Evolutionary conservation across 2,888 invertebrate genomes (phyloP).

Genomic region (Stegophylla sp.): DNA sequence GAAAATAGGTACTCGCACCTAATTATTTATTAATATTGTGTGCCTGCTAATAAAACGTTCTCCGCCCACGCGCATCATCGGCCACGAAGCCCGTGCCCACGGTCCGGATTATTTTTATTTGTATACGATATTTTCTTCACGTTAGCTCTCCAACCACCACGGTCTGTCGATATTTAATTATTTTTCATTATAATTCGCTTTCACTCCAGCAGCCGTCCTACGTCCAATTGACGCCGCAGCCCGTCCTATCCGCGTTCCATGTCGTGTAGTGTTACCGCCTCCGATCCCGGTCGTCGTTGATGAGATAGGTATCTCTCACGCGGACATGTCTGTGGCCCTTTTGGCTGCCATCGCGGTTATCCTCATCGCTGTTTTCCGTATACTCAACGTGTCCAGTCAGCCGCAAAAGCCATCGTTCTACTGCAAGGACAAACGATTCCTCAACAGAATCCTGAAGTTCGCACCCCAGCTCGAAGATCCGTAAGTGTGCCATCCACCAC

Average conservation of each 20-base stretch:
- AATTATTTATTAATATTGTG: too few species aligned
- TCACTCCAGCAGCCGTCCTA: neutral
- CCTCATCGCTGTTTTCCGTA: constrained; percentile 81
- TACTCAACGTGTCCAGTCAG: constrained; percentile 84
- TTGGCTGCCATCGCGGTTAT: constrained; percentile 82
- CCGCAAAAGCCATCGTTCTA: constrained; percentile 79
- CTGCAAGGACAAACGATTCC: constrained; percentile 78
- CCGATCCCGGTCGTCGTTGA: too few species aligned
- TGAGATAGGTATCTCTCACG: too few species aligned
- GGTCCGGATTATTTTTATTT: neutral
- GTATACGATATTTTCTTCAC: neutral
- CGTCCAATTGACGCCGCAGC: neutral
- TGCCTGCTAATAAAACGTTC: neutral
- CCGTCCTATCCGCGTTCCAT: too few species aligned
- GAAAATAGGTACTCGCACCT: too few species aligned
- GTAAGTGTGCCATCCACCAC: constrained; percentile 78
- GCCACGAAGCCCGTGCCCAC: neutral
- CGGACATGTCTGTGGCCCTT: constrained; percentile 71
- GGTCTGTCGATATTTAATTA: neutral
- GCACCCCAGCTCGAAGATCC: constrained; percentile 80
- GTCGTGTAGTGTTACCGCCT: too few species aligned
- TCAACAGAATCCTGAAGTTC: constrained; percentile 79
- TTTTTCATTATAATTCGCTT: neutral
- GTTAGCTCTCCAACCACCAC: too few species aligned
- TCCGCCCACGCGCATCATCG: neutral